Evolutionary conservation across 1,140 invertebrate genomes (phyloP), one percentile per base, ranked within the genome.

Genomic region (Drosophila ananassae): DNA sequence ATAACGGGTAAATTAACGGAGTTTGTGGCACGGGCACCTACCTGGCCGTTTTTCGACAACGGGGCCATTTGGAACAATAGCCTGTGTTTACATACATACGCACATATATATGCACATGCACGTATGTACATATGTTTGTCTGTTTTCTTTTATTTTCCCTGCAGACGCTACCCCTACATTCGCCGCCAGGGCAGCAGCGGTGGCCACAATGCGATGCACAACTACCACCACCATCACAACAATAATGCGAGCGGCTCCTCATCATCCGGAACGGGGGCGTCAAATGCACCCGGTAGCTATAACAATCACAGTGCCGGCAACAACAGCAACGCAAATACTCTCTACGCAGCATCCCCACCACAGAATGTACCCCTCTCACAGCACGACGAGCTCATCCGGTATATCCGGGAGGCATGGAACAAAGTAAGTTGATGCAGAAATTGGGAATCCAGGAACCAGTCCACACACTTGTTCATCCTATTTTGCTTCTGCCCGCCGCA

Each of bases 301-400:
- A 80, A 57, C 53, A 84, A 85, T 52, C 79, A 87, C 56, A 91
- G 83, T 64, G 74, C 69, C 73, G 80, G 77, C 62, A 81, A 55
- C 28, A 75, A 77, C 60, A 82, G 69, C 21, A 82, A 75, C 50
- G 37, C 57, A 17, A 44, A 13, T 17, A 32, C 61, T 2, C 54
- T 66, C 5, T 82, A 78, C 46, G 24, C 68, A 47, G 53, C 46
- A 7, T n/a, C 63, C 61, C 68, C 71, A 63, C 59, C 58, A 30
- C 71, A 85, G 61, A 81, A 52, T 77, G 50, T 82, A 57, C 74
- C 89, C 12, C 56, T 90, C 22, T 91, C 90, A 44, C 90, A 91
- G 53, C 90, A 91, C 52, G 90, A 91, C 64, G 90, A 91, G 67
- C 69, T 91, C 54, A 91, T 91, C 61, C 79, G 78, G 17, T 91